phyloP scores from a whole-genome alignment of 2,113 vertebrate genomes.

The Odobenus rosmarus region DNA sequence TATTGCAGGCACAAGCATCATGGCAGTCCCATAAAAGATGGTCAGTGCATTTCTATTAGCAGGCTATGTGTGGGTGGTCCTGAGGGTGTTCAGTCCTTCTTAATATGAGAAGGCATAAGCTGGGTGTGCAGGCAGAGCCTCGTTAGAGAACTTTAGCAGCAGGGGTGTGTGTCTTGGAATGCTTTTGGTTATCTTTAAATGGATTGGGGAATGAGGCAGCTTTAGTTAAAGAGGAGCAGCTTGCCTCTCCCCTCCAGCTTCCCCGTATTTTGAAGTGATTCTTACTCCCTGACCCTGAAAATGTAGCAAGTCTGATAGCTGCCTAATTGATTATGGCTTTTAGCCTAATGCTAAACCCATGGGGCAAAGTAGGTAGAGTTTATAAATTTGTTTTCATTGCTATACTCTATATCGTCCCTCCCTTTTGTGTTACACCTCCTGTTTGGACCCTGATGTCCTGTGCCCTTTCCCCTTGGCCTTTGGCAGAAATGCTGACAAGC shows the following conservation, averaged over 20 bases:
- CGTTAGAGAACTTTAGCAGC: neutral
- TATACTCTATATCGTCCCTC: neutral
- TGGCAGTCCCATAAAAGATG: accelerated
- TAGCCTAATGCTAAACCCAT: neutral
- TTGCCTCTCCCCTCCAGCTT: neutral
- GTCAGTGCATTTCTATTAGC: neutral
- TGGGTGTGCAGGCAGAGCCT: neutral
- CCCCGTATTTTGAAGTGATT: neutral
- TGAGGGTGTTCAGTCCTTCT: neutral
- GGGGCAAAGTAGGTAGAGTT: neutral
- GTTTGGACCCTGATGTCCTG: neutral
- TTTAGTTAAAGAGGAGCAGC: neutral
- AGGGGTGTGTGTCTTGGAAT: neutral
- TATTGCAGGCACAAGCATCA: neutral
- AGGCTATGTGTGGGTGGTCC: neutral
- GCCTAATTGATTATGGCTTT: neutral
- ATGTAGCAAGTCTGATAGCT: neutral
- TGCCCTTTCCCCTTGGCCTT: neutral
- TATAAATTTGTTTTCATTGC: neutral
- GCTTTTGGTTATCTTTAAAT: neutral
- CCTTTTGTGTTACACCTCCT: neutral
- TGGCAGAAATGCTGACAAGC: neutral
- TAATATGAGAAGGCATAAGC: neutral
- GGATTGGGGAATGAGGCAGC: neutral
- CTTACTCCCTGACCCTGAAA: neutral